These are phyloP conservation scores for Dioctria rufipes DNA, from an alignment of 2,888 invertebrate genomes.

Conservation along the genomic window DNA sequence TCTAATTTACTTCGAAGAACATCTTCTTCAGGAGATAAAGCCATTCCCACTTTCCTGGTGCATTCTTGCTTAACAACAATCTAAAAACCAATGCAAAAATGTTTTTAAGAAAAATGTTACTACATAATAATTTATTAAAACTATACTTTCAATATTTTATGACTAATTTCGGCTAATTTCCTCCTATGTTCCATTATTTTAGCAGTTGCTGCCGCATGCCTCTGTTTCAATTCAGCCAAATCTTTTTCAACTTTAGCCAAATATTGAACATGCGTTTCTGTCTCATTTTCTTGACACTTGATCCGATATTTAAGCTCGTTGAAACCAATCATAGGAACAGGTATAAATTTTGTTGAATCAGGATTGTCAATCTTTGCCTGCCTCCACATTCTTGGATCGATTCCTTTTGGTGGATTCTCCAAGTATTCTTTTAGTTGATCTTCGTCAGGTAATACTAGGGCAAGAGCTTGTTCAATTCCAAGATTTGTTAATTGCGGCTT, in stretches of 20 bases:
- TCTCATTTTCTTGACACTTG: constrained; percentile 88
- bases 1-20: constrained; percentile 89
- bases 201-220: constrained; percentile 85
- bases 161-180: constrained; percentile 85
- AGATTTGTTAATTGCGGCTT: constrained; percentile 82
- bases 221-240: constrained; percentile 83
- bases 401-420: constrained; percentile 91
- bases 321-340: constrained; percentile 95
- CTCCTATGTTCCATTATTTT: constrained; percentile 87
- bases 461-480: constrained; percentile 80
- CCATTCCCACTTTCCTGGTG: constrained; percentile 88
- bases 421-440: constrained; percentile 89
- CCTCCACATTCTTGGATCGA: constrained; percentile 94
- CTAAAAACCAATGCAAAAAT: constrained; percentile 71
- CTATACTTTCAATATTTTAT: constrained; percentile 84
- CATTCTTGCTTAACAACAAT: constrained; percentile 91
- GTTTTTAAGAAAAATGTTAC: too few species aligned
- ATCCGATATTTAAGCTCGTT: constrained; percentile 84
- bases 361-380: constrained; percentile 98
- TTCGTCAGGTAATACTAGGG: constrained; percentile 84
- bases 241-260: constrained; percentile 85
- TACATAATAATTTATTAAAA: not conserved
- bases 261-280: constrained; percentile 85
- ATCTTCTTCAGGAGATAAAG: constrained; percentile 92
- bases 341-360: constrained; percentile 89